phyloP scores from a whole-genome alignment of 1,140 invertebrate species.

The Drosophila nigromelanica region DNA sequence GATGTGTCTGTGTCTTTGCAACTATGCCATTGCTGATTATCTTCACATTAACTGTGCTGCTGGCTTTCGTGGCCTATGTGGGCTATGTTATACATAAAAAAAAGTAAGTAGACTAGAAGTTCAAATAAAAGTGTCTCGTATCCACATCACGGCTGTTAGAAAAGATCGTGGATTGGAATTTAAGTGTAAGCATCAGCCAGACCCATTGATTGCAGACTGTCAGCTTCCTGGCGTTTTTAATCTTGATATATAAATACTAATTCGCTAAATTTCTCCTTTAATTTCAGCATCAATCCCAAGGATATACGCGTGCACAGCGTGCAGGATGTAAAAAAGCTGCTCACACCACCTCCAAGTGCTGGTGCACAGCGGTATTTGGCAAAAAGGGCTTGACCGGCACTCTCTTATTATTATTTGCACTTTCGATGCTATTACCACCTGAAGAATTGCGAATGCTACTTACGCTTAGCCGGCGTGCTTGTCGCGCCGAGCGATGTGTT shows the following conservation, averaged over 20 bases:
- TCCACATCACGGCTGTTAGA: too few relatives aligned
- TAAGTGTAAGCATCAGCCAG: too few relatives aligned
- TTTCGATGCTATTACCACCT: conserved; percentile 10
- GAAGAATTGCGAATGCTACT: conserved; percentile 35
- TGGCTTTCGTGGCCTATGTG: conserved; percentile 46
- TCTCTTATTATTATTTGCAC: not conserved
- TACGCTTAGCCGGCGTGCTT: conserved; percentile 82
- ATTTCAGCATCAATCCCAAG: conserved; percentile 54
- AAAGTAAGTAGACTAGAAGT: conserved; percentile 35
- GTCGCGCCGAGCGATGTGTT: conserved; percentile 79
- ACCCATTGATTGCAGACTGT: too few relatives aligned
- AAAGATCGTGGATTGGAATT: too few relatives aligned
- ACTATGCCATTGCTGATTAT: conserved; percentile 37
- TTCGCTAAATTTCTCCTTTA: not conserved
- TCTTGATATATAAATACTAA: not conserved
- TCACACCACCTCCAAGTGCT: conserved; percentile 29
- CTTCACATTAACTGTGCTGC: conserved; percentile 27
- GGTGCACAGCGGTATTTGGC: conserved; percentile 52
- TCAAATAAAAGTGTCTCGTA: not conserved
- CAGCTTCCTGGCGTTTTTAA: too few relatives aligned
- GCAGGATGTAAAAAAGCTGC: conserved; percentile 55
- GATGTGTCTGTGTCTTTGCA: conserved; percentile 4
- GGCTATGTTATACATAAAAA: conserved; percentile 56
- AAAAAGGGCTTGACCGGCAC: conserved; percentile 50
- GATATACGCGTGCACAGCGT: conserved; percentile 56